These are phyloP conservation scores for Melanotaenia parkinsoni DNA, from an alignment of 2,797 vertebrate genomes.

Conservation along the genomic window DNA sequence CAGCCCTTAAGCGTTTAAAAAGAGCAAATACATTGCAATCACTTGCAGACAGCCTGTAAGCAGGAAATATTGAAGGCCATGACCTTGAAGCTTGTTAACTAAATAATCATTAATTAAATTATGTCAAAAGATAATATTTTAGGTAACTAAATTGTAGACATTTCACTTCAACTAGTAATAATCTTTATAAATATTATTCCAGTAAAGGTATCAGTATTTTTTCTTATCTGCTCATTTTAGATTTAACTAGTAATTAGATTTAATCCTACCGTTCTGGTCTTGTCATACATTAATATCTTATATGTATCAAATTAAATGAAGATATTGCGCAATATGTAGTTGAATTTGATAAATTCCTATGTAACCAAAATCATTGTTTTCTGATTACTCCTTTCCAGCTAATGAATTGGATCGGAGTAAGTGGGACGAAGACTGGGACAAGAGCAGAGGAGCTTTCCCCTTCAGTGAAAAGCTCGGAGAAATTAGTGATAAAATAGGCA, in stretches of 20 bases:
- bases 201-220: background rate
- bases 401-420: conserved; percentile 93
- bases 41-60: background rate
- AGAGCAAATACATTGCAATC: background rate
- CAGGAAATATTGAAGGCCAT: background rate
- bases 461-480: conserved; percentile 98
- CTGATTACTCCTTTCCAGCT: conserved; percentile 47
- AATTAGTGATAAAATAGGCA: conserved; percentile 98
- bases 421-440: conserved; percentile 99
- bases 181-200: background rate
- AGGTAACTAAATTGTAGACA: background rate
- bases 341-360: background rate
- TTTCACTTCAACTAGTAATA: background rate
- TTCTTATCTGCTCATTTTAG: background rate
- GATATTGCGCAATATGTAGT: background rate
- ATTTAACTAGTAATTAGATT: background rate
- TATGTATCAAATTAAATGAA: background rate
- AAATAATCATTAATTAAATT: background rate
- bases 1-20: background rate
- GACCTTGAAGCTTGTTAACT: background rate
- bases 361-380: background rate
- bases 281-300: background rate
- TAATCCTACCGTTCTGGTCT: background rate
- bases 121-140: background rate
- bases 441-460: conserved; percentile 91